Conservation (phyloP, 2,797 vertebrate genomes). For the Hephaestus fuliginosus region DNA sequence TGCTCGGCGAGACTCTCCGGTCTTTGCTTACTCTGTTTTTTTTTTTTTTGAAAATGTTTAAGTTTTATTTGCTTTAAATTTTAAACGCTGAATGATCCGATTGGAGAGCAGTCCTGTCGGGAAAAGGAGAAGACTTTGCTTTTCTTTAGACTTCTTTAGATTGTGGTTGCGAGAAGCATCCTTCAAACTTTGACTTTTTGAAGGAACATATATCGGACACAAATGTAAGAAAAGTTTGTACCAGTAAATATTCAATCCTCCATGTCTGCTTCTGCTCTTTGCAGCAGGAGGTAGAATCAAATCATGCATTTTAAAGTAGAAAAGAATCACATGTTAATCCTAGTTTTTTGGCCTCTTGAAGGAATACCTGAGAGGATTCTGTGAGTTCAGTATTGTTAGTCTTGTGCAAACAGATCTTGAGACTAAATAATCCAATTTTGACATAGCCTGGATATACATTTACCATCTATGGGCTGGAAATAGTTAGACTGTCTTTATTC, state of each 20-base stretch:
- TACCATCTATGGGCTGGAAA: conserved; percentile 6
- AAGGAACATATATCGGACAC: background rate
- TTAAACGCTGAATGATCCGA: background rate
- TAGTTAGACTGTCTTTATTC: background rate
- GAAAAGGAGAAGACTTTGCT: no score
- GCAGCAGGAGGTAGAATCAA: background rate
- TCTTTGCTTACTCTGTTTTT: background rate
- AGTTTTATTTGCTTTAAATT: background rate
- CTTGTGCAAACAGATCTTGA: background rate
- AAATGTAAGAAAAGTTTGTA: background rate
- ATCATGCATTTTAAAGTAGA: background rate
- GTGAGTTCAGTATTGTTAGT: background rate
- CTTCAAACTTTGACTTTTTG: background rate
- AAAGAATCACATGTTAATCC: background rate
- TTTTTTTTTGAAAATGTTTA: background rate
- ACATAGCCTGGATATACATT: background rate
- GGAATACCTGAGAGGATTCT: background rate
- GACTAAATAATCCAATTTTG: conserved; percentile 26
- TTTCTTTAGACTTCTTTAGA: background rate
- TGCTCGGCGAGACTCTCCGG: background rate
- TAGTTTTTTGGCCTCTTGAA: background rate
- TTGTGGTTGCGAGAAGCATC: background rate
- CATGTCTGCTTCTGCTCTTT: background rate
- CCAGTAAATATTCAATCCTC: background rate
- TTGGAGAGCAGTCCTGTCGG: background rate